Percentiles rank a stretch among this genome's conserved stretches.
Evolutionary conservation across 2,797 vertebrate species (phyloP).

Genomic region (Tenualosa ilisha): DNA sequence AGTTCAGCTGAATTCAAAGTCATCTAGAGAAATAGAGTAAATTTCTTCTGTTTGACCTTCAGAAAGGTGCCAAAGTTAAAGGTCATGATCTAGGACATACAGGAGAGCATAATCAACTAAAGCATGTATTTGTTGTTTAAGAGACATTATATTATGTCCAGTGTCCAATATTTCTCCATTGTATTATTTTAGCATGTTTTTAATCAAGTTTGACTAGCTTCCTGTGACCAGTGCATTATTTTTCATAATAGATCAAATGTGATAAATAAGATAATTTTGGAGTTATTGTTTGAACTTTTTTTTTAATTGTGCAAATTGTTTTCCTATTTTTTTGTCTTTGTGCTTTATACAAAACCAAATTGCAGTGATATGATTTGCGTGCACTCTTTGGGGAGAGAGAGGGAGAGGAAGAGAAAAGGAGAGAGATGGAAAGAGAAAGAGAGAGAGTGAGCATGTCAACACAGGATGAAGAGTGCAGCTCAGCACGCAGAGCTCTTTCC

Average conservation of each 20-base stretch:
- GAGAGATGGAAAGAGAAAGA: background rate
- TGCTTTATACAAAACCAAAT: background rate
- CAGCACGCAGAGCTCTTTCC: background rate
- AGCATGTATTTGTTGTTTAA: no score
- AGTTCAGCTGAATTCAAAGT: background rate
- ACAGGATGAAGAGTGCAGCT: constrained; percentile 3
- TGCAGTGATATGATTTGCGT: background rate
- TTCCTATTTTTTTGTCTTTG: background rate
- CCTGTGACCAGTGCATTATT: background rate
- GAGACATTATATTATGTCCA: background rate
- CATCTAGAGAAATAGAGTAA: background rate
- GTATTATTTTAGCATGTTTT: background rate
- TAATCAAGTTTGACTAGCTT: background rate
- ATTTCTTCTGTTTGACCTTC: background rate
- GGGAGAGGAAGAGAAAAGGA: background rate
- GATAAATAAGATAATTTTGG: background rate
- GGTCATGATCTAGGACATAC: background rate
- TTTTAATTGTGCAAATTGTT: background rate
- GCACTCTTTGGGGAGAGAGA: background rate
- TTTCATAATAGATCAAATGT: background rate
- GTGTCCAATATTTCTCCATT: background rate
- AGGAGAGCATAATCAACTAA: background rate
- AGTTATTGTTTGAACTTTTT: background rate
- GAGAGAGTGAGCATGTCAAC: constrained; percentile 10
- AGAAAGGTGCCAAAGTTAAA: background rate